phyloP scores from a whole-genome alignment of 37 sponge, comb jelly and placozoan genomes.

The Aplysina aerophoba region DNA sequence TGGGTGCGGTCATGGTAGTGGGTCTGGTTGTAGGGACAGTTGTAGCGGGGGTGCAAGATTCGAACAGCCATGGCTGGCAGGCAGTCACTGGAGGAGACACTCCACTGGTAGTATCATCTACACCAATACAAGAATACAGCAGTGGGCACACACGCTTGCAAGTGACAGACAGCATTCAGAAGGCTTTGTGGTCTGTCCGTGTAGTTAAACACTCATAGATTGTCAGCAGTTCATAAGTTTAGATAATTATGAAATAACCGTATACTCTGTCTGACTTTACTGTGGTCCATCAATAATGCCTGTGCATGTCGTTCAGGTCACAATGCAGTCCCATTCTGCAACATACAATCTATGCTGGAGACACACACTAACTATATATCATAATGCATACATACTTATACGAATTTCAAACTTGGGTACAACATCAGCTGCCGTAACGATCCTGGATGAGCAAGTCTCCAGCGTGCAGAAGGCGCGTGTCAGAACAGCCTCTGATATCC shows the following conservation, averaged over 20 bases:
- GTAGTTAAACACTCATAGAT: too few relatives aligned
- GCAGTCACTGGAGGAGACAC: too few relatives aligned
- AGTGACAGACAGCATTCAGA: too few relatives aligned
- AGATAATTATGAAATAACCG: too few relatives aligned
- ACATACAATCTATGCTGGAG: background rate
- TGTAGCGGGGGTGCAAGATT: background rate
- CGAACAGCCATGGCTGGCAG: background rate
- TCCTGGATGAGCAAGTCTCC: background rate
- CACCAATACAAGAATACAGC: background rate
- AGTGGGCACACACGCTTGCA: too few relatives aligned
- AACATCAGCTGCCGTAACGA: background rate
- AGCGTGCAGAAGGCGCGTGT: background rate
- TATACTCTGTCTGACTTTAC: too few relatives aligned
- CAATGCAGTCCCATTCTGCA: background rate
- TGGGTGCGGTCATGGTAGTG: too few relatives aligned
- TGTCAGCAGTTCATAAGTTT: too few relatives aligned
- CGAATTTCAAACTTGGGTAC: conserved; percentile 15
- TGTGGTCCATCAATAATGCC: too few relatives aligned
- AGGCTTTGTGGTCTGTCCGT: too few relatives aligned
- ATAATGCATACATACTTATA: background rate
- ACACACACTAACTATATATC: background rate
- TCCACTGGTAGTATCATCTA: background rate
- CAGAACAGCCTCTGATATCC: background rate
- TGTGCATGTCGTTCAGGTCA: too few relatives aligned
- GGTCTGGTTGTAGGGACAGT: too few relatives aligned